These are phyloP conservation scores for Ceratosolen solmsi DNA, from an alignment of 1,140 invertebrate species.

Conservation along the genomic window DNA sequence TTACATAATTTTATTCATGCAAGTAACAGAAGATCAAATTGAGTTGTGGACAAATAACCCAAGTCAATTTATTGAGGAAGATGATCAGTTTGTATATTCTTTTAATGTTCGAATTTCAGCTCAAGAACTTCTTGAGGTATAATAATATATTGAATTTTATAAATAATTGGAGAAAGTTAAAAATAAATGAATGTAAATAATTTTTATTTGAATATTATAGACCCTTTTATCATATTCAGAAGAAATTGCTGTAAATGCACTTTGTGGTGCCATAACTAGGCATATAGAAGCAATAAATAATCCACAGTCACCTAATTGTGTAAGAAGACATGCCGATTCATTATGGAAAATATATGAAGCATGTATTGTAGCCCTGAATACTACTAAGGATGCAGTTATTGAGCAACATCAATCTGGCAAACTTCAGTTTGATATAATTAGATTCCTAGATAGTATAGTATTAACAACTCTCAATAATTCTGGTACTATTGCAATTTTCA, in stretches of 20 bases:
- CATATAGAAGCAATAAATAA: constrained; percentile 77
- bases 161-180: background rate
- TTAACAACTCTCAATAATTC: constrained; percentile 70
- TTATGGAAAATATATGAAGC: constrained; percentile 88
- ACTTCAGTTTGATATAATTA: constrained; percentile 79
- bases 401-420: constrained; percentile 74
- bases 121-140: constrained; percentile 80
- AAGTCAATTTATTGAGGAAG: constrained; percentile 86
- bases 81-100: constrained; percentile 81
- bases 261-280: constrained; percentile 78
- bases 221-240: constrained; percentile 79
- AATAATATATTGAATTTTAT: constrained; percentile 34
- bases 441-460: constrained; percentile 79
- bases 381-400: constrained; percentile 75
- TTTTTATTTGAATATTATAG: constrained; percentile 68
- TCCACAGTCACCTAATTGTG: constrained; percentile 68
- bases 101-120: constrained; percentile 85
- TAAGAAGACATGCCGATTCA: constrained; percentile 72
- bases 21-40: constrained; percentile 85
- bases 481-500: constrained; percentile 57
- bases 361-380: constrained; percentile 80
- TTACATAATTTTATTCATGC: constrained; percentile 84
- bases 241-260: constrained; percentile 75
- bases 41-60: constrained; percentile 81
- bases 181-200: background rate